Conservation (phyloP, 2,113 vertebrate species). For the Callionymus lyra region DNA sequence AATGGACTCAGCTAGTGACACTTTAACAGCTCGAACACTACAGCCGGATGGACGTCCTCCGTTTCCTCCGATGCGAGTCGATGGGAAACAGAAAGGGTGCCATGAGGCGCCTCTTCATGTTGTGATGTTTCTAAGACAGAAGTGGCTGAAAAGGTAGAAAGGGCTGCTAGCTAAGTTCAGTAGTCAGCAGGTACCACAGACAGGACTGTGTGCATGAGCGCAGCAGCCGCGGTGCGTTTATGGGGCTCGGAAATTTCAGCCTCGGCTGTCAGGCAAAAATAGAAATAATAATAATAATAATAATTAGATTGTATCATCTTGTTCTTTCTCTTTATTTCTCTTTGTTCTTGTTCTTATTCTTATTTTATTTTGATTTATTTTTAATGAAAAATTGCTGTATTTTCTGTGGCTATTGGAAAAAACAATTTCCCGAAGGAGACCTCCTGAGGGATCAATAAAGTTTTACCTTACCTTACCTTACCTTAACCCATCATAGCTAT, state of each 20-base stretch:
- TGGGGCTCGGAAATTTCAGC: constrained; percentile 7
- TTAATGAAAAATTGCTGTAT: no score
- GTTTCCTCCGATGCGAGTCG: constrained; percentile 23
- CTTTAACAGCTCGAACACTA: constrained; percentile 39
- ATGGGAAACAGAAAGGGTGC: constrained; percentile 35
- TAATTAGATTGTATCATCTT: no score
- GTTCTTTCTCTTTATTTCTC: no score
- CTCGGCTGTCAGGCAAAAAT: not conserved
- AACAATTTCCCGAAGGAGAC: no score
- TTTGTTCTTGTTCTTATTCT: no score
- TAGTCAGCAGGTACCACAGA: constrained; percentile 60
- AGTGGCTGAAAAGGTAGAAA: constrained; percentile 44
- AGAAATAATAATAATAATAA: no score
- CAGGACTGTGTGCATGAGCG: constrained; percentile 50
- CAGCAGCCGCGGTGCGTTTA: constrained; percentile 41
- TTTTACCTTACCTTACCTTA: no score
- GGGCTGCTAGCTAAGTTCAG: constrained; percentile 54
- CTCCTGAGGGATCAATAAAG: no score
- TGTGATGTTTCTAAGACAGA: constrained; percentile 27
- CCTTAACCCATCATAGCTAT: no score
- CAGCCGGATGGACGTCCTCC: constrained; percentile 21
- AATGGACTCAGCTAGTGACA: constrained; percentile 49
- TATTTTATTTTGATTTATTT: no score
- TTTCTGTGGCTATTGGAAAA: no score
- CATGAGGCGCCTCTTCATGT: constrained; percentile 24